Percentiles rank a stretch among this genome's conserved stretches.
These are phyloP conservation scores for Discoglossus pictus DNA, from an alignment of 2,797 vertebrate species.

Conservation along the genomic window DNA sequence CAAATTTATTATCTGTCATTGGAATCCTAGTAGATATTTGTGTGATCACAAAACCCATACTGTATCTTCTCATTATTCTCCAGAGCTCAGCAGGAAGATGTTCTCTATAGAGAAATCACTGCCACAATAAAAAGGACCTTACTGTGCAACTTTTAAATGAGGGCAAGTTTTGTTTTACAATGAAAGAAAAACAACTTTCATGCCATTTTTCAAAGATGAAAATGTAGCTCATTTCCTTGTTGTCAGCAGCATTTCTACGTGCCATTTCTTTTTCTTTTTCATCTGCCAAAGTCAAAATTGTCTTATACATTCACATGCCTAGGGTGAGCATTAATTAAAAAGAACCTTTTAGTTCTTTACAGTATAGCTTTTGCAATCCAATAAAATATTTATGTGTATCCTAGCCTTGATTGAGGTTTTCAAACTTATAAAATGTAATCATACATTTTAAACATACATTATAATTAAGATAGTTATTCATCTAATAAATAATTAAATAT, in stretches of 20 bases:
- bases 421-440: too few relatives aligned
- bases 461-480: too few relatives aligned
- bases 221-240: conserved; percentile 25
- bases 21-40: background rate
- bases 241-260: conserved; percentile 15
- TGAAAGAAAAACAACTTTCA: too few relatives aligned
- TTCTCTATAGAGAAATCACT: background rate
- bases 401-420: too few relatives aligned
- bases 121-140: background rate
- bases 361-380: conserved; percentile 38
- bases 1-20: conserved; percentile 53
- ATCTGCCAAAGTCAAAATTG: conserved; percentile 21
- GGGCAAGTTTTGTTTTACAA: too few relatives aligned
- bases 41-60: conserved; percentile 55
- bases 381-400: conserved; percentile 51
- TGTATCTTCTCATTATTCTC: conserved; percentile 50
- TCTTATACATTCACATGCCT: conserved; percentile 4
- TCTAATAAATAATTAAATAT: too few relatives aligned
- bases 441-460: too few relatives aligned
- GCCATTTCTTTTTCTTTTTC: background rate
- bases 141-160: too few relatives aligned
- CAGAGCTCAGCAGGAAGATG: conserved; percentile 44
- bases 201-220: background rate
- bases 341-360: conserved; percentile 34
- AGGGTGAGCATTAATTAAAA: conserved; percentile 50